Conservation (phyloP, 37 sponge, comb jelly and placozoan species). For the Beroe forskalii region DNA sequence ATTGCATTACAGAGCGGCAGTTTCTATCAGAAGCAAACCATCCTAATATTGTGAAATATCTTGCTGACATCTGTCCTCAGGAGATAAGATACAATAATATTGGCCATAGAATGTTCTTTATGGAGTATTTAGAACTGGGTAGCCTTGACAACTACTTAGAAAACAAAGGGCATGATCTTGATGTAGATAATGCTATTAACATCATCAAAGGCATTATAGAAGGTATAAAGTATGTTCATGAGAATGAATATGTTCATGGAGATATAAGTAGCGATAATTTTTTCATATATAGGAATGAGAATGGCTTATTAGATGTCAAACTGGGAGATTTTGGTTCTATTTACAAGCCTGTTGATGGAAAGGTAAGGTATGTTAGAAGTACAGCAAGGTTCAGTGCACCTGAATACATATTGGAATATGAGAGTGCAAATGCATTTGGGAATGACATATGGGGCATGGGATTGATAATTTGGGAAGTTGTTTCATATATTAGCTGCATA, state of each 20-base stretch:
- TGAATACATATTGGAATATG: not conserved
- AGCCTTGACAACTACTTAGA: not conserved
- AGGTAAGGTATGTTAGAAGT: not conserved
- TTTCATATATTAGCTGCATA: not conserved
- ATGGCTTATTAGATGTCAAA: conserved; percentile 25
- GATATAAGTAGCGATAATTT: conserved; percentile 55
- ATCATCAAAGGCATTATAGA: not conserved
- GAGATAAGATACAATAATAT: not conserved
- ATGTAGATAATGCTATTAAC: conserved; percentile 10
- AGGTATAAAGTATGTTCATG: not conserved
- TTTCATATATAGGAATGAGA: conserved; percentile 10
- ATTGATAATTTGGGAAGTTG: conserved; percentile 21
- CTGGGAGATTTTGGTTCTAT: conserved; percentile 7
- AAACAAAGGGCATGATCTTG: not conserved
- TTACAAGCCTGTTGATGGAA: not conserved
- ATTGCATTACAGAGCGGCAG: not conserved
- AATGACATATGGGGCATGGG: conserved; percentile 50
- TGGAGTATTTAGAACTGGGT: not conserved
- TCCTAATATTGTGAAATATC: not conserved
- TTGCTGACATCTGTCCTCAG: not conserved
- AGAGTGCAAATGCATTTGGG: not conserved
- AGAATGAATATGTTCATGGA: conserved; percentile 10
- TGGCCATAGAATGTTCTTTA: not conserved
- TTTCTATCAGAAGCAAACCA: not conserved
- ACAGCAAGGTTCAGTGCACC: not conserved